These are phyloP conservation scores for Aurelia aurita DNA, from an alignment of 30 jellyfish, hydroid and myxozoan genomes.

Conservation along the genomic window DNA sequence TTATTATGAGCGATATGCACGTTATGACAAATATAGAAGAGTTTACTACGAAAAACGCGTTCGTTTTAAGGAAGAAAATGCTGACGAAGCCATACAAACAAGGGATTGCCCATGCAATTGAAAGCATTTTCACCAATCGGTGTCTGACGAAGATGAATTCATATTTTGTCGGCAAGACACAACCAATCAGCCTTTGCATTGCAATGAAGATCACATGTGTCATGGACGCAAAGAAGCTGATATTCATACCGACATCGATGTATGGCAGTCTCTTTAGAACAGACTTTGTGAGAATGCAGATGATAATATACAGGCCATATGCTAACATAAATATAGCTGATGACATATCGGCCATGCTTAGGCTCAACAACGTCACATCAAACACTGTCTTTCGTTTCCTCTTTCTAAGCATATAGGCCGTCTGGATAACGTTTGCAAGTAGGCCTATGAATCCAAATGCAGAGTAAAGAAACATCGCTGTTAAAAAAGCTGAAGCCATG, in stretches of 20 bases:
- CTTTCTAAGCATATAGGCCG: neutral
- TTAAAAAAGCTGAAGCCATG: too few relatives aligned
- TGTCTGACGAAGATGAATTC: neutral
- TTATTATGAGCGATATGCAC: constrained; percentile 1
- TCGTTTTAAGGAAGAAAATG: neutral
- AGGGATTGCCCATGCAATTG: neutral
- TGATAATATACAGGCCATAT: neutral
- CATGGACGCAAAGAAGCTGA: constrained; percentile 2
- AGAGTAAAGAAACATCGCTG: constrained; percentile 1
- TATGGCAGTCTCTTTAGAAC: neutral
- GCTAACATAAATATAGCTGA: neutral
- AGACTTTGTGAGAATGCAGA: neutral
- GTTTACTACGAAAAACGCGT: neutral
- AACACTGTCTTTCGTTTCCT: neutral
- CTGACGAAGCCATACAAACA: neutral
- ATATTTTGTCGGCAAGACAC: neutral
- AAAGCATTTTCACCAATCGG: neutral
- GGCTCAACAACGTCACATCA: neutral
- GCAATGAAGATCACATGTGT: constrained; percentile 7
- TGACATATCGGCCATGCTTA: constrained; percentile 11
- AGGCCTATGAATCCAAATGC: neutral
- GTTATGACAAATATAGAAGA: neutral
- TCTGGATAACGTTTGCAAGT: neutral
- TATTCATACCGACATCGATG: neutral
- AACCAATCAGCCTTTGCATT: constrained; percentile 5